Base-by-base conservation (phyloP, 1,140 invertebrate genomes). In the Drosophila pallidifrons region DNA sequence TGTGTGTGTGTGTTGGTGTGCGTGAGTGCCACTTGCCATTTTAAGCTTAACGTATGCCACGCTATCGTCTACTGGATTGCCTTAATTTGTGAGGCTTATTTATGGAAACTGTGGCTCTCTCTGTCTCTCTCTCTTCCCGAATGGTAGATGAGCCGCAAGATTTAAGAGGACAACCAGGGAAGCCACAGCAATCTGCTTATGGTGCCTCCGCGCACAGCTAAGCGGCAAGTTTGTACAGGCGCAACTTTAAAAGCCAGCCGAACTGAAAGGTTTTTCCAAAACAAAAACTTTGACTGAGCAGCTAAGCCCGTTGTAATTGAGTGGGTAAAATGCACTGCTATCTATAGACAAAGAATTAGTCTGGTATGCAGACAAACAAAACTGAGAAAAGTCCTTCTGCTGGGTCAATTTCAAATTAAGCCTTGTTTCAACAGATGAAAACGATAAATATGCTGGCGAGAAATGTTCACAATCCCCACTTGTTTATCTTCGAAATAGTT, bases 41-140 rank as follows among this genome's bases (percentile, higher is more conserved):
- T 80, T 32, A 43, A 13, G 57, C 57, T 66, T 57, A 49, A 57
- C 46, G 13, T 51, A 52, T 60, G 41, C 46, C 46, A 5, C 32
- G 11, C 10, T 7, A 20, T 16, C 58, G 47, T 28, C 47, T 61
- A 43, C 55, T 55, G 55, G 49, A 49, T 60, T 66, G 75, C 72
- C 72, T 82, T 82, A 88, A 87, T 82, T 87, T 87, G 68, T 82
- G 72, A 61, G 83, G 83, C 77, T 78, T 86, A 85, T 85, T 86
- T 81, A 78, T 81, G 70, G 51, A 47, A 82, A 71, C 45, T 46
- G 63, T 38, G 57, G 43, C 71, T 58, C 32, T 16, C 15, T 13
- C 15, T 7, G 15, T 49, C 7, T 46, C 15, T 2, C 47, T 11
- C 10, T 49, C 13, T 1, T 1, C 20, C 20, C 13, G 46, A 70